Evolutionary conservation across 2,113 vertebrate species (phyloP).

Genomic region (Pithys albifrons): DNA sequence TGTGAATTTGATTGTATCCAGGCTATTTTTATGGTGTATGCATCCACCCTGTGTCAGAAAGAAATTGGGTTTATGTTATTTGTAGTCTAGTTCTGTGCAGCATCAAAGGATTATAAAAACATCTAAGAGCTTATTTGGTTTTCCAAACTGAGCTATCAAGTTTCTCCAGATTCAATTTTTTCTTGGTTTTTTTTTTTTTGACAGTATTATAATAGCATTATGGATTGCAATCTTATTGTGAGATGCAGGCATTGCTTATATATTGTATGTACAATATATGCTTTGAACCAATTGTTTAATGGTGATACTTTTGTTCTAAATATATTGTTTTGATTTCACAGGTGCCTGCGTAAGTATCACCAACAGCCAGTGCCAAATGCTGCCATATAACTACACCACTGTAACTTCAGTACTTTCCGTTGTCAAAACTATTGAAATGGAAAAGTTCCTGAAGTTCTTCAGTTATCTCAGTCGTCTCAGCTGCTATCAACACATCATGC

Average conservation of each 20-base stretch:
- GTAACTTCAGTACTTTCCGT: conserved; percentile 77
- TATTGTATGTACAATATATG: not conserved
- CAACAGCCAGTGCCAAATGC: conserved; percentile 88
- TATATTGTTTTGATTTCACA: conserved; percentile 67
- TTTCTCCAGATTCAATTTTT: not conserved
- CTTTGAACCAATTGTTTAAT: not conserved
- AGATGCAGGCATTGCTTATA: not conserved
- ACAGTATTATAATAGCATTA: not conserved
- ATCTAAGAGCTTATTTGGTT: not conserved
- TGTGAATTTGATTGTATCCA: not conserved
- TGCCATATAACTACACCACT: conserved; percentile 89
- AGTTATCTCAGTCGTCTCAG: conserved; percentile 88
- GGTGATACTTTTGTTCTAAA: conserved; percentile 23
- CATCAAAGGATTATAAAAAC: not conserved
- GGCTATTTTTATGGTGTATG: not conserved
- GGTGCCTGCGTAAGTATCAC: conserved; percentile 82
- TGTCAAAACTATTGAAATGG: conserved; percentile 85
- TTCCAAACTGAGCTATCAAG: not conserved
- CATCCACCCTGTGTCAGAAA: not conserved
- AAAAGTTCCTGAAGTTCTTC: conserved; percentile 97
- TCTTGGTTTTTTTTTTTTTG: not conserved
- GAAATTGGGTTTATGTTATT: not conserved
- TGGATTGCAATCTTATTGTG: not conserved
- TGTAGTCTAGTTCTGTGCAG: not conserved
- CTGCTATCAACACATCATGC: conserved; percentile 96